These are phyloP conservation scores for Sebastes umbrosus DNA, from an alignment of 2,797 vertebrate genomes.

Conservation along the genomic window DNA sequence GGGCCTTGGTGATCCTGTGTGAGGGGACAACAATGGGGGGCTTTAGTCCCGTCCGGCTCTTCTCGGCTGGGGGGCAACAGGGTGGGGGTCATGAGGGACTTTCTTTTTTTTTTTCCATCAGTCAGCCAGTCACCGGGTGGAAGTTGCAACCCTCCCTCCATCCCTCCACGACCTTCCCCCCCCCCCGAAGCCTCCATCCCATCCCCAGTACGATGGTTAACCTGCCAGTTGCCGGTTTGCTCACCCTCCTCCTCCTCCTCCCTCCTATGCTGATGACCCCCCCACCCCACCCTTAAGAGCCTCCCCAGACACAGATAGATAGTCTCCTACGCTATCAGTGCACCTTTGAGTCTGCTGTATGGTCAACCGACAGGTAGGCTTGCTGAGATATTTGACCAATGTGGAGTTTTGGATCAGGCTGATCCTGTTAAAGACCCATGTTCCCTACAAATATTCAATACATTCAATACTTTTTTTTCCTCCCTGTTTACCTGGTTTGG, in stretches of 20 bases:
- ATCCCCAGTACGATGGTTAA: slow-evolving; percentile 54
- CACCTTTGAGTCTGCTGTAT: slow-evolving; percentile 55
- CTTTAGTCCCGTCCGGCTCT: slow-evolving; percentile 86
- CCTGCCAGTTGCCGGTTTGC: slow-evolving; percentile 62
- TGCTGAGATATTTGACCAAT: slow-evolving; percentile 11
- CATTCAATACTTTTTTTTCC: no score
- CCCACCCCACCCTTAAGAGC: neutral
- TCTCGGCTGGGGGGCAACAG: slow-evolving; percentile 75
- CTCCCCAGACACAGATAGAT: slow-evolving; percentile 45
- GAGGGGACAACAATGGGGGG: slow-evolving; percentile 90
- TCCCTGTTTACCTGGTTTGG: neutral
- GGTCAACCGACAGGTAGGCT: slow-evolving; percentile 61
- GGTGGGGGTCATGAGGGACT: slow-evolving; percentile 70
- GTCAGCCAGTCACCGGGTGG: slow-evolving; percentile 56
- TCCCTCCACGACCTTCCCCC: neutral
- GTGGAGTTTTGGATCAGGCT: slow-evolving; percentile 29
- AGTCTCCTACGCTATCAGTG: slow-evolving; percentile 51
- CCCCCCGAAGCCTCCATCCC: neutral
- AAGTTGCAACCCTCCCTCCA: slow-evolving; percentile 28
- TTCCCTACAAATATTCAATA: slow-evolving; percentile 2
- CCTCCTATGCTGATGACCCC: slow-evolving; percentile 36
- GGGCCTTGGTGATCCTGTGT: slow-evolving; percentile 88
- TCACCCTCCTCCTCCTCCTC: slow-evolving; percentile 50
- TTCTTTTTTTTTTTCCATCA: slow-evolving; percentile 60
- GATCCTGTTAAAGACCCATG: slow-evolving; percentile 35